Evolutionary conservation across 2,113 vertebrate species (phyloP), one percentile per base, ranked within the genome.

Genomic region (Saccopteryx leptura): DNA sequence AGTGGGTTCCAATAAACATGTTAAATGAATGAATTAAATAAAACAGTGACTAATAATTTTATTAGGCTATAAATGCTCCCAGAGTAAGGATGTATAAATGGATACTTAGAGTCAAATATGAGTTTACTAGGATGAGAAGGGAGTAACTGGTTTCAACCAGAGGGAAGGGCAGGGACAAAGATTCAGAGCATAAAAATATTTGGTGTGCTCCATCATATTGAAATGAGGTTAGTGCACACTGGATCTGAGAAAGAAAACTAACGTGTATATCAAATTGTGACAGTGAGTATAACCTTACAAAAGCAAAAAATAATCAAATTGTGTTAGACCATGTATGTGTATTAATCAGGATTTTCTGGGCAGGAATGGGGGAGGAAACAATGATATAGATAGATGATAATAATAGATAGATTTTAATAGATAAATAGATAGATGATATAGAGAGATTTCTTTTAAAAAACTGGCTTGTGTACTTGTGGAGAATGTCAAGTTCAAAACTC

Each of bases 271-370:
- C 31, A 71, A 75, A 33, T 24, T 61, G 7, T 88, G 21, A 48
- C 39, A 61, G 60, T 88, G 58, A 48, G 50, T 50, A 65, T 5
- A 92, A 23, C 4, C 14, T 89, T 65, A 58, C 10, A 86, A 83
- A 93, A 68, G 9, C 24, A 72, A 96, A 85, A 85, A 50, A 33
- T 39, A 78, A 96, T 11, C 50, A 76, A 78, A 92, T 19, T 74
- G 2, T 79, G 15, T 69, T 79, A 71, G 19, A 82, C 23, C 3
- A 14, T 50, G 4, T 56, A 14, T 50, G 4, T 56, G 3, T 63
- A 66, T 63, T 19, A 65, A n/a, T 31, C 9, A 63, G 14, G 9
- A 5, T 81, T 81, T 56, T 61, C 78, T 26, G 2, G 78, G 50
- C 15, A 19, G n/a, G 4, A 21, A 2, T 1, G 21, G 21, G 1